These are phyloP conservation scores for Zonotrichia leucophrys DNA, from an alignment of 2,113 vertebrate genomes.

Conservation along the genomic window DNA sequence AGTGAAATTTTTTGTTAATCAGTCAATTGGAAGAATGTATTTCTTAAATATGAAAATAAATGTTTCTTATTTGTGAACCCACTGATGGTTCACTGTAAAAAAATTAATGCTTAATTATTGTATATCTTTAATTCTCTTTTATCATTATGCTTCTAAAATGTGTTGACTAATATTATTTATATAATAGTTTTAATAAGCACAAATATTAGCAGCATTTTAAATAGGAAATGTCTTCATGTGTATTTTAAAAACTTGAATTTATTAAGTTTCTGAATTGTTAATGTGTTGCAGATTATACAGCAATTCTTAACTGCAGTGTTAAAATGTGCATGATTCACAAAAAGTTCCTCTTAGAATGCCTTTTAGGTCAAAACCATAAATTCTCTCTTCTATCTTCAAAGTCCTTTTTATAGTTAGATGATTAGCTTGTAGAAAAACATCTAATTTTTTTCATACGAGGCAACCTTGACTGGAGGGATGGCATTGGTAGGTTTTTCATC, in stretches of 20 bases:
- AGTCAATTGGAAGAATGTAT: not conserved
- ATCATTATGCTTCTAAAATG: not conserved
- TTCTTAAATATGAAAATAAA: not conserved
- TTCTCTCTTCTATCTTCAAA: not conserved
- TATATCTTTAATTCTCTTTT: slow-evolving; percentile 22
- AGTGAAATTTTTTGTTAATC: slow-evolving; percentile 1
- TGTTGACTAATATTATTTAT: not conserved
- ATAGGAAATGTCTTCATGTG: not conserved
- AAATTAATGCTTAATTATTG: not conserved
- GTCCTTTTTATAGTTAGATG: not conserved
- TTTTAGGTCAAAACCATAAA: not conserved
- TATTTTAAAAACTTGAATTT: slow-evolving; percentile 15
- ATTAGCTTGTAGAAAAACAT: not conserved
- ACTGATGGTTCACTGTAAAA: not conserved
- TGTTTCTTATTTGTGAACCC: not conserved
- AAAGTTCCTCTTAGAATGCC: not conserved
- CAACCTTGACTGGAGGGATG: slow-evolving; percentile 5
- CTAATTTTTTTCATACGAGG: not conserved
- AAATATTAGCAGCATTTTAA: not conserved
- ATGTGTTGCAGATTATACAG: not conserved
- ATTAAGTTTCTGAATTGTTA: not conserved
- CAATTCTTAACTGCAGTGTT: not conserved
- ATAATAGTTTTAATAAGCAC: not conserved
- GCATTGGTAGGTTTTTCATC: not conserved
- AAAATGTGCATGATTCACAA: not conserved